Evolutionary conservation across 1,140 invertebrate genomes (phyloP), one percentile per base, ranked within the genome.

Genomic region (Pachyrhynchus sulphureomaculatus): DNA sequence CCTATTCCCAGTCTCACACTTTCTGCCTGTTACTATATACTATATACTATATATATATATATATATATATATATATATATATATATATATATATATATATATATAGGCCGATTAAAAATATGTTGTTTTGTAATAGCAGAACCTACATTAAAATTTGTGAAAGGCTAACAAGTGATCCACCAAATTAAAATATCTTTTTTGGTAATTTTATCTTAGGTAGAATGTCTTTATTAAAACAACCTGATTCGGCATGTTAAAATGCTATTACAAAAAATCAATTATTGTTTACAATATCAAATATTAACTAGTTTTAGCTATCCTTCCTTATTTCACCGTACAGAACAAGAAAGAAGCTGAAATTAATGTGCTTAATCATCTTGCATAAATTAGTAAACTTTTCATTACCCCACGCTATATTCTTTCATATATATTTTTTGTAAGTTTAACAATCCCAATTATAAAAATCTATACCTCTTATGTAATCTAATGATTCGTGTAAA

Each of bases 281-380:
- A 42, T 18, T 42, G 4, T 17, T 8, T 42, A 18, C 39, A 42
- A 42, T 17, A 17, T 17, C 8, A 42, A 18, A 42, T 42, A 2
- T 18, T 5, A 20, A 20, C 39, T 26, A 4, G 9, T 5, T 18
- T 42, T 18, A 17, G 3, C 4, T 13, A 13, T 4, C 5, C 18
- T 42, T 42, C 18, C 39, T n/a, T 42, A 5, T 17, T 42, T 8
- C 39, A 42, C 5, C 39, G 12, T 13, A 42, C 4, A 17, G 4
- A 42, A 42, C 5, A 15, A 42, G n/a, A 42, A 42, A 42, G 39
- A 42, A 42, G 39, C 39, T 42, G 12, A 21, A 18, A 42, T 12
- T 18, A 20, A 42, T 5, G 2, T 20, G 39, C 18, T 17, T 4
- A 42, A 18, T 42, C 18, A 37, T 17, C 12, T 3, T 37, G 34